These are phyloP conservation scores for Perithous albicinctus DNA, from an alignment of 2,888 invertebrate genomes.

Conservation along the genomic window DNA sequence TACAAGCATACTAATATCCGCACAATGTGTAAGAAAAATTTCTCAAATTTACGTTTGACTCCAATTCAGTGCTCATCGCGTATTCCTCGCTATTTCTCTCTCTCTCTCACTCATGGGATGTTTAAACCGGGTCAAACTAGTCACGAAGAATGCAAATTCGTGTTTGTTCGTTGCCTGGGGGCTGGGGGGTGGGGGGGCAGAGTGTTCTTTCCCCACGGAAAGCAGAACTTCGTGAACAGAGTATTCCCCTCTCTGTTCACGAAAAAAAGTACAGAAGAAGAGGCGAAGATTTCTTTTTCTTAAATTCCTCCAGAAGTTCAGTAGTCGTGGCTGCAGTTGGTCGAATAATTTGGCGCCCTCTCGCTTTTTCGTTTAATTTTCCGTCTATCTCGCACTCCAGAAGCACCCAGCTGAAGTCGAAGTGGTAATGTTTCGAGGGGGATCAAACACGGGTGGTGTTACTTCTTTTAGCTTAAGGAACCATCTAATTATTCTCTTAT, in stretches of 20 bases:
- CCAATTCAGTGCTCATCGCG: constrained; percentile 24
- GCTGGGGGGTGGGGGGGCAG: constrained; percentile 11
- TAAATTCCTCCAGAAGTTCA: constrained; percentile 33
- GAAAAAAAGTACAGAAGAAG: constrained; percentile 18
- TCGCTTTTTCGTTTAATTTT: constrained; percentile 3
- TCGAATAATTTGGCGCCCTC: constrained; percentile 29
- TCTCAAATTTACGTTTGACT: constrained; percentile 30
- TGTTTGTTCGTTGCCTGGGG: constrained; percentile 59
- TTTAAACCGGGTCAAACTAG: constrained; percentile 55
- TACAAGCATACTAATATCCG: not conserved
- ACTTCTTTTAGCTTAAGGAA: not conserved
- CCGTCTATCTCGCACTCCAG: not conserved
- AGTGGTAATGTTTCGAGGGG: constrained; percentile 13
- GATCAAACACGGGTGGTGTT: constrained; percentile 22
- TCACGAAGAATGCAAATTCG: constrained; percentile 64
- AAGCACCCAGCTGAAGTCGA: constrained; percentile 12
- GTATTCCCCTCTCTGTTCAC: too few species aligned
- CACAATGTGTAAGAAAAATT: not conserved
- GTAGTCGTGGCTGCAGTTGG: constrained; percentile 50
- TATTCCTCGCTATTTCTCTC: constrained; percentile 24
- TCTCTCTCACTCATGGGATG: constrained; percentile 17
- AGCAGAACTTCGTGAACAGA: constrained; percentile 41
- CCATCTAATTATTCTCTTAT: too few species aligned
- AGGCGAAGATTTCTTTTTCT: constrained; percentile 35
- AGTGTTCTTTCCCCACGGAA: constrained; percentile 48